Evolutionary conservation across 2,888 invertebrate genomes (phyloP), one percentile per base, ranked within the genome.

Genomic region (Melangyna quadrimaculata): DNA sequence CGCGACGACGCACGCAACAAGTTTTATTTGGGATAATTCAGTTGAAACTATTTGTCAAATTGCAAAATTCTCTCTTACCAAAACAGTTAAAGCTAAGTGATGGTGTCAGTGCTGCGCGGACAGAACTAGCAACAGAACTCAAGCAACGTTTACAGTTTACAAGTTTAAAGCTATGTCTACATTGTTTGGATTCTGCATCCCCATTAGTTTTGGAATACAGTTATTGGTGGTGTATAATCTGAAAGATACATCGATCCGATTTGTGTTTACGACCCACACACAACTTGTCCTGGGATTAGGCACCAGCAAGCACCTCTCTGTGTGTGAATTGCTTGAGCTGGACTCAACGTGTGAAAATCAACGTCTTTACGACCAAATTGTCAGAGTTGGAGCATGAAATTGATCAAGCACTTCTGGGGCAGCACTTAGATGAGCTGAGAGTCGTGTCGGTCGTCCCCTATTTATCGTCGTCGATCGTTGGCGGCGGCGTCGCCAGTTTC

Each of bases 261-360:
- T 65, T 71, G 71, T 81, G 63, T 40, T 45, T 51, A 10, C 70
- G 37, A 59, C 81, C 75, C 75, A 77, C 81, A 69, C 69, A 75
- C 57, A 75, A 59, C 48, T 53, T 55, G 51, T 45, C n/a, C 71
- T n/a, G 43, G 51, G 35, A 29, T 59, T 59, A 67, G 51, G 37
- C 24, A 57, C 14, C 19, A 10, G 2, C n/a, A n/a, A 53, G 29
- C 29, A 22, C 19, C 5, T 17, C 9, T 32, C 6, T 27, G 27
- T 27, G n/a, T 40, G 40, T 40, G 40, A 12, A 22, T 8, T 4
- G 4, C 3, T 22, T 6, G 51, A 27, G 17, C 29, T 29, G 17
- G 8, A 43, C 24, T 24, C 19, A 51, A 82, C 82, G 82, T 82
- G 82, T 82, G 82, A 82, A 78, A 82, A 82, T 78, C 77, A 67